Percentiles rank a stretch among this genome's conserved stretches.
phyloP scores from a whole-genome alignment of 2,797 vertebrate species.

The Scolopax bukidnonensis region DNA sequence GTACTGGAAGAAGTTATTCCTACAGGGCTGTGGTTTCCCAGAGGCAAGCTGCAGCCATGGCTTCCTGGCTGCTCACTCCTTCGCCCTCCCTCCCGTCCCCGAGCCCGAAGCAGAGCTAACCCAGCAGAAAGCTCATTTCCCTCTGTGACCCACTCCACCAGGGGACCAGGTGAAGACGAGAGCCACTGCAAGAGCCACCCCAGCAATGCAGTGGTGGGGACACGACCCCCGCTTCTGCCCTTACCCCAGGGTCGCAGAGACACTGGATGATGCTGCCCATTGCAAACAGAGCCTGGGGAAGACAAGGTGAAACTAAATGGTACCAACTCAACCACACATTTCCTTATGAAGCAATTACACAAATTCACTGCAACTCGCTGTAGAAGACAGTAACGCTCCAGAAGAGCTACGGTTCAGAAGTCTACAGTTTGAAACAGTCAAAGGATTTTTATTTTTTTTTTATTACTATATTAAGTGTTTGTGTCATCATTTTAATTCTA shows the following conservation, averaged over 20 bases:
- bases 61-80: not conserved
- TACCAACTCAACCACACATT: not conserved
- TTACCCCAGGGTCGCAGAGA: not conserved
- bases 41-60: not conserved
- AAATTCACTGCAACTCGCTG: not conserved
- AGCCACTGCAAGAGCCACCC: not conserved
- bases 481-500: not conserved
- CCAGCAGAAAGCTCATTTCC: not conserved
- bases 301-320: not conserved
- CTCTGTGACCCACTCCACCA: not conserved
- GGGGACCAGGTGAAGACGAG: not conserved
- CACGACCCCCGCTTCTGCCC: not conserved
- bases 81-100: rapidly evolving
- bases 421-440: not conserved
- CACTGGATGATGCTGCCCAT: not conserved
- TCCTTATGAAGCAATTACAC: not conserved
- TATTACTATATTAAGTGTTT: not conserved
- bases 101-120: not conserved
- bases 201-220: rapidly evolving
- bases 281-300: not conserved
- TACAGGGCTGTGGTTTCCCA: not conserved
- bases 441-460: not conserved
- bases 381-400: not conserved
- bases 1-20: not conserved
- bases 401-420: not conserved